Evolutionary conservation across 2,113 vertebrate species (phyloP).

Genomic region (Eulemur rufifrons): DNA sequence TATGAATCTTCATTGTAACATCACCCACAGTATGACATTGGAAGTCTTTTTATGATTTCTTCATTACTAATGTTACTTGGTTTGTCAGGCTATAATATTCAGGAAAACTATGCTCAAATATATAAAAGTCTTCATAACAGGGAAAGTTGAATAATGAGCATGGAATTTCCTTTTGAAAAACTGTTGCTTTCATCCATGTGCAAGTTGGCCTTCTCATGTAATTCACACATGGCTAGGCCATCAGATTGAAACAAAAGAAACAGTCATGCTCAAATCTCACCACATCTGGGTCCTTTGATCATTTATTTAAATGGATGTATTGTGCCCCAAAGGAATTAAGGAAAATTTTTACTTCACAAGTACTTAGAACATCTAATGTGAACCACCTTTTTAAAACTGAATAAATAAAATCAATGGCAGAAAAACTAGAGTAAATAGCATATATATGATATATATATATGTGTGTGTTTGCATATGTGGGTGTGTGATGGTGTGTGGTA

Average conservation of each 20-base stretch:
- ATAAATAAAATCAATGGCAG: conserved; percentile 22
- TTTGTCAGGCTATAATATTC: neutral
- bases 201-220: neutral
- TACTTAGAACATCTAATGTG: neutral
- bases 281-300: neutral
- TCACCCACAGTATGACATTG: neutral
- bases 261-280: neutral
- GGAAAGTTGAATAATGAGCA: neutral
- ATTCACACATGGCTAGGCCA: neutral
- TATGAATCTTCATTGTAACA: neutral
- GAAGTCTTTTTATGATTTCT: neutral
- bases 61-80: neutral
- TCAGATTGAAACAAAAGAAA: neutral
- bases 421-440: neutral
- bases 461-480: neutral
- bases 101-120: neutral
- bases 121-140: neutral
- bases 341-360: neutral
- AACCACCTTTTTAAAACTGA: neutral
- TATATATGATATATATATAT: neutral
- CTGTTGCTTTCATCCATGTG: neutral
- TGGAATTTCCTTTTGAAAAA: neutral
- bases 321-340: neutral
- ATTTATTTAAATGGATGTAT: neutral
- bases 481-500: neutral